phyloP scores from a whole-genome alignment of 2,113 vertebrate genomes.

The Triplophysa tibetana region DNA sequence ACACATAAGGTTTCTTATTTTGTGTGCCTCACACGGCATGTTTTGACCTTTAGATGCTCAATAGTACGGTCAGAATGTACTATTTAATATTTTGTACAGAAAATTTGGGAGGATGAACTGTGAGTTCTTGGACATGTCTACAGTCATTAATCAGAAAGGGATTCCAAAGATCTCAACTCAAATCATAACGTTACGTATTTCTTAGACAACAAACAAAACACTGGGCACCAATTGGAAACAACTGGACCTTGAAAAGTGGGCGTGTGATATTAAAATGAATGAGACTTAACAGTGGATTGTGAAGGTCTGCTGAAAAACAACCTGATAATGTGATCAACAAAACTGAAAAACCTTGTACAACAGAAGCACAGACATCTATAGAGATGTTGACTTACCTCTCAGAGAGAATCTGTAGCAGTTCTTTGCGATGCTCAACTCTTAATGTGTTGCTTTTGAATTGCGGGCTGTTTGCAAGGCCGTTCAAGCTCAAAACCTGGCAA shows the following conservation, averaged over 20 bases:
- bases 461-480: conserved; percentile 73
- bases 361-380: no score
- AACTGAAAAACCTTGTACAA: not conserved
- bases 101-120: not conserved
- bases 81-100: not conserved
- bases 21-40: not conserved
- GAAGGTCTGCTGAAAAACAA: no score
- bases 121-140: not conserved
- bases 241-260: no score
- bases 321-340: no score
- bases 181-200: no score
- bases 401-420: conserved; percentile 79
- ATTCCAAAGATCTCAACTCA: not conserved
- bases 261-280: no score
- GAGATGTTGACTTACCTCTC: conserved; percentile 67
- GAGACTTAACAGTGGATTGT: no score
- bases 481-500: conserved; percentile 78
- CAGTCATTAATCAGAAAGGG: not conserved
- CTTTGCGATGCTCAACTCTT: conserved; percentile 84
- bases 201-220: no score
- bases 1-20: conserved; percentile 17
- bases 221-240: no score
- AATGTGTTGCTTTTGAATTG: conserved; percentile 86
- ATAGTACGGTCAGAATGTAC: not conserved
- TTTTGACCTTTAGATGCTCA: not conserved